Percentiles rank a stretch among this genome's conserved stretches.
These are phyloP conservation scores for Pomacea maculata DNA, from an alignment of 1,140 invertebrate genomes.

Conservation along the genomic window DNA sequence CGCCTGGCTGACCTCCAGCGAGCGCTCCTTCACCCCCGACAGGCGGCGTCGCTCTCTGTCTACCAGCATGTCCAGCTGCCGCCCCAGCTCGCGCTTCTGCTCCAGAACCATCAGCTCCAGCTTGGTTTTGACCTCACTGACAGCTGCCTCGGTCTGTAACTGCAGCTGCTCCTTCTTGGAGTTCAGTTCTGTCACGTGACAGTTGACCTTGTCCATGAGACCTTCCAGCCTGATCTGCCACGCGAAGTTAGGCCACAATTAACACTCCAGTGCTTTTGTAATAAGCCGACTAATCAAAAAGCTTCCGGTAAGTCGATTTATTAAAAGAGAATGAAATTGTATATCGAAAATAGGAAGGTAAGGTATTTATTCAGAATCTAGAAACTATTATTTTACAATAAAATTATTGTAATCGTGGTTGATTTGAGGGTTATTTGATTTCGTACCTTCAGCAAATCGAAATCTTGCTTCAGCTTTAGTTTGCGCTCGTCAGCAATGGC, in stretches of 20 bases:
- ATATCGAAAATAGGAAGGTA: too few species aligned
- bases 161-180: not conserved
- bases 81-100: constrained; percentile 13
- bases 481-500: constrained; percentile 15
- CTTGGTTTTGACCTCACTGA: constrained; percentile 9
- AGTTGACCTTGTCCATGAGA: not conserved
- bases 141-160: constrained; percentile 4
- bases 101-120: constrained; percentile 11
- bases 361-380: too few species aligned
- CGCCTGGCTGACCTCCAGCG: not conserved
- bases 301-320: too few species aligned
- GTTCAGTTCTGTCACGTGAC: constrained; percentile 1
- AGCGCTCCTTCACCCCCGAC: not conserved
- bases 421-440: too few species aligned
- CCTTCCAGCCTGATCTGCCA: constrained; percentile 19
- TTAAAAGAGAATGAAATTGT: too few species aligned
- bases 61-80: not conserved
- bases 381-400: too few species aligned
- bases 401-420: too few species aligned
- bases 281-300: too few species aligned
- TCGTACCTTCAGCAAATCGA: not conserved
- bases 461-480: not conserved
- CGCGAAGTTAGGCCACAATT: not conserved
- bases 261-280: not conserved
- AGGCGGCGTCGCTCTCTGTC: constrained; percentile 8